Conservation (phyloP, 2,113 vertebrate genomes). For the Nothocercus nigrocapillus region DNA sequence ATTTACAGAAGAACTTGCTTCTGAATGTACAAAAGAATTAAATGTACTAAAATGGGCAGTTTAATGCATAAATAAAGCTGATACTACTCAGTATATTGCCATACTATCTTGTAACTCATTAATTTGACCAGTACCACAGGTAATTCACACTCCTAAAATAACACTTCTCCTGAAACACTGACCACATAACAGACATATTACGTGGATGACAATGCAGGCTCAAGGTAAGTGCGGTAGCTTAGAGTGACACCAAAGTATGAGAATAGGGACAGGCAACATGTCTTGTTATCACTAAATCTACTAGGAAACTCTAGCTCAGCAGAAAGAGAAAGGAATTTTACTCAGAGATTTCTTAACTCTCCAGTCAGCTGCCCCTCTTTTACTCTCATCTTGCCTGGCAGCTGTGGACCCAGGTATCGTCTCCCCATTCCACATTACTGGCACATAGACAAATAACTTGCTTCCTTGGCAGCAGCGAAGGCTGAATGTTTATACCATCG, state of each 20-base stretch:
- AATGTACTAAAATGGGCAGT: background rate
- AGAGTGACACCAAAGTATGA: rapidly evolving
- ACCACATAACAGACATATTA: background rate
- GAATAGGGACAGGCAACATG: background rate
- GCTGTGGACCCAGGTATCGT: background rate
- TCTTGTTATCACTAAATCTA: background rate
- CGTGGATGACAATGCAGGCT: background rate
- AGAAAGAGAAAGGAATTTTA: background rate
- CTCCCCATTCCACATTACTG: background rate
- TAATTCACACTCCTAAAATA: background rate
- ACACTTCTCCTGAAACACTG: background rate
- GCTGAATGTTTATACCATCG: background rate
- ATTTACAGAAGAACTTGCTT: background rate
- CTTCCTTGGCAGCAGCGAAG: background rate
- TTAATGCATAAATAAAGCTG: background rate
- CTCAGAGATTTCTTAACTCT: background rate
- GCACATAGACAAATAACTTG: rapidly evolving
- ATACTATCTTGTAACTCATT: background rate
- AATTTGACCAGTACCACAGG: background rate
- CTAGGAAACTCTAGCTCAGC: background rate
- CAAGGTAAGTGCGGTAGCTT: background rate
- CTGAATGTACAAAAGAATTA: background rate
- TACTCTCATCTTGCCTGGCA: background rate
- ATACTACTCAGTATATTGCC: background rate
- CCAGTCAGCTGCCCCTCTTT: background rate